These are phyloP conservation scores for Anomalospiza imberbis DNA, from an alignment of 2,797 vertebrate genomes.

Conservation along the genomic window DNA sequence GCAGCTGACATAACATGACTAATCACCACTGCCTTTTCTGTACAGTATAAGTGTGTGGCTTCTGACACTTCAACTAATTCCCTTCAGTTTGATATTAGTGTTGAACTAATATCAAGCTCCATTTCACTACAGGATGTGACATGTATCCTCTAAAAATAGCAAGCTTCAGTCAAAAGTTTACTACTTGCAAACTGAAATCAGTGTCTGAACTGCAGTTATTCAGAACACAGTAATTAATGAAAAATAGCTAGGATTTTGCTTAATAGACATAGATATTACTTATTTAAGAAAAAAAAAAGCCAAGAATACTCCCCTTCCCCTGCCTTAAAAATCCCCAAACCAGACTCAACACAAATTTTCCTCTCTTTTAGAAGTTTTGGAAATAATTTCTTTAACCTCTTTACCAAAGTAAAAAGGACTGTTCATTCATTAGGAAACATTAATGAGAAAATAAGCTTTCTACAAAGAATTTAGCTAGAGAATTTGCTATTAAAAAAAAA, in stretches of 20 bases:
- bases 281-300: background rate
- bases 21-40: background rate
- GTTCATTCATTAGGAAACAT: background rate
- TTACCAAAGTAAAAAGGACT: background rate
- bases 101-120: background rate
- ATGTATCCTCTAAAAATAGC: background rate
- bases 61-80: background rate
- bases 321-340: background rate
- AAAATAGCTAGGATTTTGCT: background rate
- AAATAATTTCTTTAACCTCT: background rate
- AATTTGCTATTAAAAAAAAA: fast-evolving
- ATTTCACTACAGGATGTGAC: background rate
- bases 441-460: background rate
- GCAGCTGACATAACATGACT: background rate
- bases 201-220: background rate
- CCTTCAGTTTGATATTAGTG: background rate
- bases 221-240: background rate
- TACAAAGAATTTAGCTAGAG: background rate
- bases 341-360: background rate
- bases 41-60: background rate
- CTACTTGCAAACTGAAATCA: background rate
- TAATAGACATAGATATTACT: background rate
- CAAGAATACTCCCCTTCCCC: fast-evolving
- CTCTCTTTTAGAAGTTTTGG: background rate
- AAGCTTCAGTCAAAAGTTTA: background rate